Conservation (phyloP, 2,797 vertebrate species). For the Chaenodraco wilsoni region DNA sequence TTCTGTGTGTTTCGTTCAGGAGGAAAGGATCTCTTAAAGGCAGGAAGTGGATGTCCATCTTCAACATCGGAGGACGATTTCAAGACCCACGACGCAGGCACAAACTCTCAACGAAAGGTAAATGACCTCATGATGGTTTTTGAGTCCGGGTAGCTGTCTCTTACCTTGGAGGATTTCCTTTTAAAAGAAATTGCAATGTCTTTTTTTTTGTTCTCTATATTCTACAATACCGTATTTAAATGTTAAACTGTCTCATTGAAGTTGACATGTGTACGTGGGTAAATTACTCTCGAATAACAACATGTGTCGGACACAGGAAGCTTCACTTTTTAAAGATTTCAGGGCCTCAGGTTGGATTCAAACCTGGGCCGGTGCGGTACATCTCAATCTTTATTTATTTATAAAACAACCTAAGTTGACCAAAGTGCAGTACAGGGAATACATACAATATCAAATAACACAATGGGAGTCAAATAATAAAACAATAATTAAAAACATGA, state of each 20-base stretch:
- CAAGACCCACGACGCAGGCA: conserved; percentile 86
- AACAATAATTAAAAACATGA: too few species aligned
- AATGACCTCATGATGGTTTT: not conserved
- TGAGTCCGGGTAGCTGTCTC: not conserved
- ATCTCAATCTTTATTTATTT: too few species aligned
- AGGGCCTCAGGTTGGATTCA: not conserved
- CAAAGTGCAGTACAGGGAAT: too few species aligned
- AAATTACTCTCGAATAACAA: not conserved
- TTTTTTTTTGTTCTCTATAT: not conserved
- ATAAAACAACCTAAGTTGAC: too few species aligned
- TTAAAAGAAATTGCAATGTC: not conserved
- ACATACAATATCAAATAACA: too few species aligned
- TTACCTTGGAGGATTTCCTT: not conserved
- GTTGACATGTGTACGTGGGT: not conserved
- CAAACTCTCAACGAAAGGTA: conserved; percentile 87
- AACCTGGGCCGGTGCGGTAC: too few species aligned
- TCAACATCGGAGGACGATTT: conserved; percentile 92
- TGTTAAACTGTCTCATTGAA: not conserved
- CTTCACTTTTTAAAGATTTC: not conserved
- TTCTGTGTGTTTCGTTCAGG: conserved; percentile 72
- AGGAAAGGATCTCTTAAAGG: conserved; percentile 94
- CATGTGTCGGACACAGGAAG: not conserved
- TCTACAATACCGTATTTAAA: not conserved
- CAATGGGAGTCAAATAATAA: too few species aligned
- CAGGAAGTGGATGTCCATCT: conserved; percentile 96